Base-by-base conservation (phyloP, 2,113 vertebrate genomes). In the Cyphomyrus discorhynchus region DNA sequence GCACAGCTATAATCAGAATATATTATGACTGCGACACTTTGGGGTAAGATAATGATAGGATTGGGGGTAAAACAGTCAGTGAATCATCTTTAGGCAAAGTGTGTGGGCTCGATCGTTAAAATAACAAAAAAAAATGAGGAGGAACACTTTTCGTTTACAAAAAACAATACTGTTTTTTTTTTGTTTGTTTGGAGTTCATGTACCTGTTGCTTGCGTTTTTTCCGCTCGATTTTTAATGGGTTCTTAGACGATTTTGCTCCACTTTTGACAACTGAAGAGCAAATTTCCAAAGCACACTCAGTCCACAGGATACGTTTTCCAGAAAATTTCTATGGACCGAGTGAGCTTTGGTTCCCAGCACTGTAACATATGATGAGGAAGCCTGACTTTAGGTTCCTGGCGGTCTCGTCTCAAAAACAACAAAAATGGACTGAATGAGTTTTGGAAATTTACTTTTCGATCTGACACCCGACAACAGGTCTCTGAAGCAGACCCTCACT, bases 281-380 rank as follows among this genome's bases (percentile, higher is more conserved):
- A 62, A 13, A 66, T 31, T 66, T 66, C 2, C n/a, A 66, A 66
- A 27, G 27, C 58, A 10, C 58, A 27, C 8, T 66, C 24, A 66
- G 24, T 27, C n/a, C 58, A 66, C 10, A 0, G 10, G 62, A 31
- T 31, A 27, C 10, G 10, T 13, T 70, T 31, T 96, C 93, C 95
- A 94, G 95, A 95, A 92, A 27, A 15, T 27, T 47, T 50, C 11
- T 92, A 93, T 88, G 90, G 91, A 88, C 91, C 7, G 92, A 93
- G 91, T 93, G 84, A 90, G 84, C 89, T 89, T 88, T 62, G 56
- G 56, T n/a, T 62, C 56, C 24, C 56, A 62, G 56, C 24, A n/a
- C 56, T 62, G 56, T 62, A 62, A 1, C 56, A 9, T 62, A 62
- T n/a, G 56, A n/a, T n/a, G 56, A n/a, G 24, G 56, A 62, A 62